Conservation (phyloP, 2,113 vertebrate genomes). For the Smithornis capensis region DNA sequence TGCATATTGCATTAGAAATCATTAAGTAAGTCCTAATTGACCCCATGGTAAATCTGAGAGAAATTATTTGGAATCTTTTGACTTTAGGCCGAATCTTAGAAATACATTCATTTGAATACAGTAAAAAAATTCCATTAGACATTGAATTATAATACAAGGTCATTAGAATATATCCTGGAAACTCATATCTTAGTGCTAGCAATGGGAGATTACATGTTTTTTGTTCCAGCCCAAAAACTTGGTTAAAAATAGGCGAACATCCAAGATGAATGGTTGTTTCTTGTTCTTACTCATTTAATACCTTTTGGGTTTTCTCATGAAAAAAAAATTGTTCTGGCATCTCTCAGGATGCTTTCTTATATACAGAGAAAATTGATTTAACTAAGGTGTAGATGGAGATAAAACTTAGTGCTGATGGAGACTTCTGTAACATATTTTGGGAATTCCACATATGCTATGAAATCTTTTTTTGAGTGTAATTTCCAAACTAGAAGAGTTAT, state of each 20-base stretch:
- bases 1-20: neutral
- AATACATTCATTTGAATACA: neutral
- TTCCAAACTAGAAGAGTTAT: neutral
- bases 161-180: neutral
- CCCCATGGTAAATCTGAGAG: neutral
- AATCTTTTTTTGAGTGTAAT: neutral
- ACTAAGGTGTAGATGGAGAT: neutral
- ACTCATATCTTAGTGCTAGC: neutral
- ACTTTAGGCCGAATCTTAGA: neutral
- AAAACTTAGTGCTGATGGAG: neutral
- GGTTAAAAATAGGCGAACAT: neutral
- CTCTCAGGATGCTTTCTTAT: neutral
- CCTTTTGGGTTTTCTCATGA: neutral
- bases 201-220: neutral
- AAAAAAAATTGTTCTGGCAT: neutral
- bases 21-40: neutral
- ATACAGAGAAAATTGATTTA: neutral
- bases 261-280: neutral
- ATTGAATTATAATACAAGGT: neutral
- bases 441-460: neutral
- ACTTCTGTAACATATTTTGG: neutral
- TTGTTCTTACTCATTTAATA: neutral
- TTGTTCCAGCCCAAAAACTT: neutral
- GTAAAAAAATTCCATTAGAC: neutral
- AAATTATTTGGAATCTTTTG: neutral